phyloP scores from a whole-genome alignment of 2,113 vertebrate species.

The Chloebia gouldiae region DNA sequence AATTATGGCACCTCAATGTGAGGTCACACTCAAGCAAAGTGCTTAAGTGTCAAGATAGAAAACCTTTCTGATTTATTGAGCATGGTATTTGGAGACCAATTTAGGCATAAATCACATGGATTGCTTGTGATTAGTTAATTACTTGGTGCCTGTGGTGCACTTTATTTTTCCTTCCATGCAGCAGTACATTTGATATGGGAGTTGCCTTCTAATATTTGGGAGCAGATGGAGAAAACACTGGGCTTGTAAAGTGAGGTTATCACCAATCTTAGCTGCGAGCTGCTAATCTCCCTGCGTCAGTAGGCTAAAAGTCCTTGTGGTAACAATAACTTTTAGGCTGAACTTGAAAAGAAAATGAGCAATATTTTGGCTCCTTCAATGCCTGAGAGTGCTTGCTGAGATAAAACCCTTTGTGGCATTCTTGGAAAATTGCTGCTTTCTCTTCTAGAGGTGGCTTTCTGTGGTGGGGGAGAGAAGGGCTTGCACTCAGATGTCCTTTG shows the following conservation, averaged over 20 bases:
- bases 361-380: not conserved
- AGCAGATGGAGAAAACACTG: not conserved
- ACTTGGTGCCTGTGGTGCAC: not conserved
- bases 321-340: slow-evolving; percentile 9
- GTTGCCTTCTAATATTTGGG: not conserved
- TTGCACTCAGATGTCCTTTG: not conserved
- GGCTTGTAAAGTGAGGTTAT: not conserved
- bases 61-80: not conserved
- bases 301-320: not conserved
- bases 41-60: not conserved
- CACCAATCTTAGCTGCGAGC: not conserved
- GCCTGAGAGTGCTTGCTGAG: not conserved
- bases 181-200: not conserved
- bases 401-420: slow-evolving; percentile 7
- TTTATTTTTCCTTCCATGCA: slow-evolving; percentile 2
- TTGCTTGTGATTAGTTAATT: slow-evolving; percentile 12
- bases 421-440: not conserved
- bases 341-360: slow-evolving; percentile 5
- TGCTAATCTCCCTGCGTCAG: not conserved
- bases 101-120: slow-evolving; percentile 17
- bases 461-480: not conserved
- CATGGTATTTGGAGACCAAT: not conserved
- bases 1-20: not conserved
- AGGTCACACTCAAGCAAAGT: not conserved
- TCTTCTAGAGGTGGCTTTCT: not conserved